Conservation (phyloP, 92 coral and sea anemone species). For the Isaurus tuberculatus region DNA sequence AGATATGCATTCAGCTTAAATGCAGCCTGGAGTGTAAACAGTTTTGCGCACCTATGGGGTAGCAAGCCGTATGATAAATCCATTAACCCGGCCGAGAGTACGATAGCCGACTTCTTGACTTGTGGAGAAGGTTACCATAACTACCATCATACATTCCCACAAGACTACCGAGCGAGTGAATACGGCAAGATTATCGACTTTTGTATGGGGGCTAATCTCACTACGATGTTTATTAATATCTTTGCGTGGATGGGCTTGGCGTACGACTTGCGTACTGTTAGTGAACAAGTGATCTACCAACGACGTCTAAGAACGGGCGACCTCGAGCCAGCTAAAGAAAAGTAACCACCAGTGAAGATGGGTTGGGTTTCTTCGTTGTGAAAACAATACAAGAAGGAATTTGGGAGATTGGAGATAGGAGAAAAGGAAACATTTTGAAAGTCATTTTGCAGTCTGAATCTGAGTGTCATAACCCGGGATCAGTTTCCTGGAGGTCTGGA, state of each 20-base stretch:
- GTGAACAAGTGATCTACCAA: conserved; percentile 59
- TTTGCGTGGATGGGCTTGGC: conserved; percentile 73
- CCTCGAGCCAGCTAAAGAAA: conserved; percentile 32
- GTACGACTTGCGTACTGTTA: conserved; percentile 65
- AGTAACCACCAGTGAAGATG: background rate
- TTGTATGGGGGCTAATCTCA: conserved; percentile 54
- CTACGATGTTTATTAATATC: conserved; percentile 61
- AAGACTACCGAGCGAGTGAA: conserved; percentile 83
- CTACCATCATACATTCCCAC: conserved; percentile 85
- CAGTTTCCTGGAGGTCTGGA: no score
- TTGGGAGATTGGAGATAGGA: background rate
- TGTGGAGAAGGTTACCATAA: conserved; percentile 86
- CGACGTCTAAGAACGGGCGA: conserved; percentile 80
- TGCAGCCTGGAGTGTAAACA: conserved; percentile 84
- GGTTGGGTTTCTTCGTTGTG: background rate
- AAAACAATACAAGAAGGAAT: background rate
- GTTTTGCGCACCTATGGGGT: conserved; percentile 84
- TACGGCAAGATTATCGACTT: conserved; percentile 50
- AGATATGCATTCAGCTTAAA: conserved; percentile 58
- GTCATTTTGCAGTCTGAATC: background rate
- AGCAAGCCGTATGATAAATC: conserved; percentile 72
- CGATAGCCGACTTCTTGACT: conserved; percentile 50
- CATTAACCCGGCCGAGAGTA: conserved; percentile 81
- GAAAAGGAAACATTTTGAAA: background rate
- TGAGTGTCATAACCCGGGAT: background rate